Conservation (phyloP, 2,113 vertebrate genomes). For the Ibidorhyncha struthersii region DNA sequence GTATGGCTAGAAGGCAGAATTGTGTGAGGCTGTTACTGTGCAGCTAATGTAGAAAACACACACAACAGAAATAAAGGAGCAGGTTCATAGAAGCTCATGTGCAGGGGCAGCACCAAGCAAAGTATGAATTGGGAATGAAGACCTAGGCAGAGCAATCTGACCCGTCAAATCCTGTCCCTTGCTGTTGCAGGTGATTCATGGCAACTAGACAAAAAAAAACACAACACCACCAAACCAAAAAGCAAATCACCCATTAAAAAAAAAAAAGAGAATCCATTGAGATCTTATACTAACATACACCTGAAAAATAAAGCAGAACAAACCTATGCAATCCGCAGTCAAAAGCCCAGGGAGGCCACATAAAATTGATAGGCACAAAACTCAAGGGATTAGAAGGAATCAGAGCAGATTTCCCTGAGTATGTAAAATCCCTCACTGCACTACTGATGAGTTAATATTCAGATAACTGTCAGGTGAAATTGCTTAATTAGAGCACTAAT, state of each 20-base stretch:
- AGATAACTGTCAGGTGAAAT: slow-evolving; percentile 37
- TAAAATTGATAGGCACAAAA: neutral
- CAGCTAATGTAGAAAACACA: neutral
- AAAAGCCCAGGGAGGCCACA: neutral
- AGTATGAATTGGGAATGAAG: neutral
- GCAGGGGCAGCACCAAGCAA: neutral
- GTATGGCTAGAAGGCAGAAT: neutral
- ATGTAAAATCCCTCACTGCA: neutral
- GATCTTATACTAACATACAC: neutral
- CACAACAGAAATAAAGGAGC: neutral
- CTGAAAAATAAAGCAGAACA: neutral
- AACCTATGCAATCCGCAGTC: neutral
- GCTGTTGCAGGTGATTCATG: neutral
- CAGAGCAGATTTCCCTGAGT: neutral
- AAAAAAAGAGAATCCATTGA: neutral
- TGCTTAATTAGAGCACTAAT: slow-evolving; percentile 52
- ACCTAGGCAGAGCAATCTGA: neutral
- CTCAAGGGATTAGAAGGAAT: neutral
- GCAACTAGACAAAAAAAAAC: neutral
- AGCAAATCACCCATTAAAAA: neutral
- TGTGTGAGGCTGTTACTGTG: neutral
- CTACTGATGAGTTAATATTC: slow-evolving; percentile 31
- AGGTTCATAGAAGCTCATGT: neutral
- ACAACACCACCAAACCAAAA: neutral
- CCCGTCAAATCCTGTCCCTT: neutral